Base-by-base conservation (phyloP, 2,888 invertebrate species). In the Sipunculus nudus region DNA sequence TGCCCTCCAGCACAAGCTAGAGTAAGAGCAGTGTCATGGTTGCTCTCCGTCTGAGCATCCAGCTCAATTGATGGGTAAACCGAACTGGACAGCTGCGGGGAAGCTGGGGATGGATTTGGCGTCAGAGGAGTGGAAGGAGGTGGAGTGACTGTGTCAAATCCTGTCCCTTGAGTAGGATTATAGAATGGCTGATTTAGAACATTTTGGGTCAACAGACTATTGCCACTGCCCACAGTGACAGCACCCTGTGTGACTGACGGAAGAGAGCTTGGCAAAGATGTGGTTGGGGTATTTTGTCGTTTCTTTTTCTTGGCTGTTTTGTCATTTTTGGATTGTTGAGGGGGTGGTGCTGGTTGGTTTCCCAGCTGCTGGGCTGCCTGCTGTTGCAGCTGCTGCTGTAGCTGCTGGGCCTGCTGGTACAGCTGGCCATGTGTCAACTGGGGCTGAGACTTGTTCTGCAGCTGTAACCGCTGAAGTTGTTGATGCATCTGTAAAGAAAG, bases 1-100 rank as follows among this genome's bases (percentile, higher is more conserved):
- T 98, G 97, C 23, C 85, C 85, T 66, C 96, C 96, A 62, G 96
- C 94, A 85, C 96, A 97, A 48, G 98, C 98, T 63, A 99, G 88
- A 35, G 98, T 98, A 59, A 99, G 87, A 55, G 98, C 97, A 3
- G 99, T 99, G 86, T 99, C 99, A 85, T 96, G 96, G 87, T 98
- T 98, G 76, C 94, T 94, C 85, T 99, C 98, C 0, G 98, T 99
- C 86, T 96, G 95, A 6, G 95, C 94, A 86, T 99, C 96, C 68
- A 99, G 92, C 84, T 98, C 96, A 28, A 85, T 73, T 5, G 61
- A 29, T 2, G 78, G 74, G 69, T 73, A 75, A 87, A 94, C 72
- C 16, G 80, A 76, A 19, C 80, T 76, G 10, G 57, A 53, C 48
- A 63, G 53, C 64, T 57, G 75, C 1, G 76, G 77, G 1, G 77